These are phyloP conservation scores for Panzeria rudis DNA, from an alignment of 2,888 invertebrate genomes.

Conservation along the genomic window DNA sequence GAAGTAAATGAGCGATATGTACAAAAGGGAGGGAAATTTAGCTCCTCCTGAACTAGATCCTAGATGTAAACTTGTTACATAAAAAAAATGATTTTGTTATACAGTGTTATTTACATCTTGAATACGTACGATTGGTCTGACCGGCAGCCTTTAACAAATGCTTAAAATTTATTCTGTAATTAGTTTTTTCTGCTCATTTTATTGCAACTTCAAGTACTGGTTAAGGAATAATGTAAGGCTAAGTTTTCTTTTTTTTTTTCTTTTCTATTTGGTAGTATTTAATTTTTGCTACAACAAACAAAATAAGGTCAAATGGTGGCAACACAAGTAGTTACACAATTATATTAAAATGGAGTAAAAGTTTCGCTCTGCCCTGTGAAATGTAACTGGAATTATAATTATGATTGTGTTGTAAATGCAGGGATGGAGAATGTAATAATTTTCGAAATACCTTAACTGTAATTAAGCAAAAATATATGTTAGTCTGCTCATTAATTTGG, in stretches of 20 bases:
- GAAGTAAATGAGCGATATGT: no score
- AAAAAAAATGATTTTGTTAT: no score
- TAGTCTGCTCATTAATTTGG: not conserved
- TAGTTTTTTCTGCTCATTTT: not conserved
- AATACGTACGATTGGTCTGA: not conserved
- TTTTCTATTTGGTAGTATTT: not conserved
- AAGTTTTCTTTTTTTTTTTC: not conserved
- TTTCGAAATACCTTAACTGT: not conserved
- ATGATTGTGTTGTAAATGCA: not conserved
- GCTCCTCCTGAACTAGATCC: no score
- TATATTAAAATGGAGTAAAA: slow-evolving; percentile 4
- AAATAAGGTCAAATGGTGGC: slow-evolving; percentile 56
- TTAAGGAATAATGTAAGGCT: slow-evolving; percentile 1
- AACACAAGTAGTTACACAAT: slow-evolving; percentile 48
- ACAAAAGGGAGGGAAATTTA: no score
- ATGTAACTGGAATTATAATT: slow-evolving; percentile 15
- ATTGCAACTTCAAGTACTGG: not conserved
- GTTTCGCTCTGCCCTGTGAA: no score
- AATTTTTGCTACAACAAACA: slow-evolving; percentile 26
- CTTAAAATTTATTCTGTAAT: not conserved
- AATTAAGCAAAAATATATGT: not conserved
- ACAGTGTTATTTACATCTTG: no score
- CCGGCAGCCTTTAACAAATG: not conserved
- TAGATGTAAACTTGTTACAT: no score
- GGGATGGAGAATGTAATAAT: not conserved